Conservation (phyloP, 2,888 invertebrate species). For the Drosophila ustulata region DNA sequence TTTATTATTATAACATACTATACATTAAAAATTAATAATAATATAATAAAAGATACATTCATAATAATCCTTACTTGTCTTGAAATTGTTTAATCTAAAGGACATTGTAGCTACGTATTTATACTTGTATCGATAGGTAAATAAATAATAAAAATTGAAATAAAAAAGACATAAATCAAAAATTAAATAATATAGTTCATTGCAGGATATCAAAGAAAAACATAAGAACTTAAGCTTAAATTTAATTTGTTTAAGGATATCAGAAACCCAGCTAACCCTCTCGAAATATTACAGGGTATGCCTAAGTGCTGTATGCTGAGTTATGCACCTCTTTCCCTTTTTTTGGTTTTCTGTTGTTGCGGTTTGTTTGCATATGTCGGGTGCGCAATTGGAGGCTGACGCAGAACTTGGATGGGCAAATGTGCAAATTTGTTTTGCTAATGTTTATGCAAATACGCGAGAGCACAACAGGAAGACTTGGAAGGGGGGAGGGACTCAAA, state of each 20-base stretch:
- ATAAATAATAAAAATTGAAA: too few relatives aligned
- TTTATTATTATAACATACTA: too few relatives aligned
- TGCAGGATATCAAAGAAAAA: too few relatives aligned
- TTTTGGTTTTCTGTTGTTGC: constrained; percentile 49
- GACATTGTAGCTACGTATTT: too few relatives aligned
- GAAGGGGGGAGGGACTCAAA: neutral
- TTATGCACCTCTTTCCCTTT: constrained; percentile 15
- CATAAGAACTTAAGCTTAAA: too few relatives aligned
- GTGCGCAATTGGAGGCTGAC: constrained; percentile 41
- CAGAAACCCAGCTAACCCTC: neutral
- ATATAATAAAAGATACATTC: too few relatives aligned
- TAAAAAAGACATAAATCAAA: too few relatives aligned
- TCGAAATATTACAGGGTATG: constrained; percentile 34
- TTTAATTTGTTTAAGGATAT: neutral
- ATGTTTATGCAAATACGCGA: constrained; percentile 80
- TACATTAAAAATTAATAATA: too few relatives aligned
- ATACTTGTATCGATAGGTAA: too few relatives aligned
- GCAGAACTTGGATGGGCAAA: constrained; percentile 52
- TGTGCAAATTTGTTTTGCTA: constrained; percentile 82
- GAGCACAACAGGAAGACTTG: constrained; percentile 58
- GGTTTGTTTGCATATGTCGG: constrained; percentile 76
- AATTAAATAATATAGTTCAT: too few relatives aligned
- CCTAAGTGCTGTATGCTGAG: neutral
- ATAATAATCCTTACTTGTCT: too few relatives aligned
- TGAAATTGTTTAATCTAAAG: too few relatives aligned